Evolutionary conservation across 2,797 vertebrate species (phyloP).

Genomic region (Silurus lanzhouensis): DNA sequence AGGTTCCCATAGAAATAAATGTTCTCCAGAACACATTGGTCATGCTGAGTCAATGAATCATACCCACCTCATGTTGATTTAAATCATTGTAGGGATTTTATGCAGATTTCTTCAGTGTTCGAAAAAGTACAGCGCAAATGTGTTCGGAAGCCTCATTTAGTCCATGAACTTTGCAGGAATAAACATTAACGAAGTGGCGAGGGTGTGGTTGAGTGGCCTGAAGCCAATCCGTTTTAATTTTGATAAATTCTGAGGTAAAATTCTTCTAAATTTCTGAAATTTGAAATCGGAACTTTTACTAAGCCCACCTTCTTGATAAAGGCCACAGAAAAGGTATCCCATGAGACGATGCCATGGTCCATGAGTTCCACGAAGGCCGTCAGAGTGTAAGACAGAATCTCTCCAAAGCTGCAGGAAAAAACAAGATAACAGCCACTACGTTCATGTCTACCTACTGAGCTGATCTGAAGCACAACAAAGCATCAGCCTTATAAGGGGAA

Average conservation of each 20-base stretch:
- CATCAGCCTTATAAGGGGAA: constrained; percentile 44
- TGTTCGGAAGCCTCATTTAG: too few relatives aligned
- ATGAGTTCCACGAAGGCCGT: constrained; percentile 98
- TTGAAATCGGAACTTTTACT: too few relatives aligned
- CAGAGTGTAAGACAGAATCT: constrained; percentile 97
- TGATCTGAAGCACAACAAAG: constrained; percentile 42
- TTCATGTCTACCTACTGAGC: constrained; percentile 58
- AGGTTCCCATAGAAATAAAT: neutral
- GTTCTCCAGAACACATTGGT: neutral
- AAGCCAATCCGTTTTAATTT: too few relatives aligned
- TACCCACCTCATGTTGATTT: neutral
- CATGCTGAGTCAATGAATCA: neutral
- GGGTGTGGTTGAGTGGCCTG: neutral
- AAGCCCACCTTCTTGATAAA: constrained; percentile 96
- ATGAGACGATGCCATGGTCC: constrained; percentile 99
- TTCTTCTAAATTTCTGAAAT: too few relatives aligned
- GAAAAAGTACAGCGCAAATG: neutral
- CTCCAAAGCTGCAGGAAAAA: constrained; percentile 88
- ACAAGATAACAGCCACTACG: constrained; percentile 70
- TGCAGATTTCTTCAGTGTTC: neutral
- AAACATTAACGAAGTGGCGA: too few relatives aligned
- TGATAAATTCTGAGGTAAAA: too few relatives aligned
- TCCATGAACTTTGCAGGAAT: neutral
- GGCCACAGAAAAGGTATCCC: constrained; percentile 97
- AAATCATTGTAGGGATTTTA: neutral